Base-by-base conservation (phyloP, 2,888 invertebrate genomes). In the Polyploca ridens region DNA sequence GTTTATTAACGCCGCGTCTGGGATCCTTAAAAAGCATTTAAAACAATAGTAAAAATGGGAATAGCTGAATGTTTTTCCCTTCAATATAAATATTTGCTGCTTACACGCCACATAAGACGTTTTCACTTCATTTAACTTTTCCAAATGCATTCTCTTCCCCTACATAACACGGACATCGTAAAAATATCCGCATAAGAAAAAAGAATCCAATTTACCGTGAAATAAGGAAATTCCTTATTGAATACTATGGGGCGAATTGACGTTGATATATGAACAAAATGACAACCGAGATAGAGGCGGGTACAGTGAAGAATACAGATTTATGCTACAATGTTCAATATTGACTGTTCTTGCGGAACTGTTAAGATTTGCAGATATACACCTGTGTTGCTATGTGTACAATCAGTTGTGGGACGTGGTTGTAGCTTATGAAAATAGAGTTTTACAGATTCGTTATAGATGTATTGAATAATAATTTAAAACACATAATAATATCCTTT, bases 171-270 rank as follows among this genome's bases (percentile, higher is more conserved):
- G 14, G 14, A 49, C 49, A 16, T 16, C 49, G 49, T 49, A n/a
- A 61, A 19, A 41, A 16, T 41, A 19, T 44, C 61, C 41, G 38
- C 19, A 33, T 61, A 61, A 70, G 75, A 75, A 72, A 79, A 77
- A 72, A 64, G 73, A 69, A 69, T 69, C 44, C 70, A 78, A 77
- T 76, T 73, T 59, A 72, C 67, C 81, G 79, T 78, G 73, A 78
- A 78, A 78, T 78, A 70, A 75, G 79, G 74, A 76, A 76, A 78
- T 80, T 76, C 78, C 72, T 78, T 73, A 69, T 64, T 76, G 70
- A 78, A 75, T 71, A 69, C 71, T 66, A 62, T 66, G n/a, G 63
- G 65, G 64, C 27, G 66, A 72, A 63, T 63, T 67, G 78, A 80
- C 78, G 68, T 80, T 78, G 78, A 78, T 71, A 70, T 77, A 78